These are phyloP conservation scores for Palloptera scutellata DNA, from an alignment of 2,888 invertebrate genomes.

Conservation along the genomic window DNA sequence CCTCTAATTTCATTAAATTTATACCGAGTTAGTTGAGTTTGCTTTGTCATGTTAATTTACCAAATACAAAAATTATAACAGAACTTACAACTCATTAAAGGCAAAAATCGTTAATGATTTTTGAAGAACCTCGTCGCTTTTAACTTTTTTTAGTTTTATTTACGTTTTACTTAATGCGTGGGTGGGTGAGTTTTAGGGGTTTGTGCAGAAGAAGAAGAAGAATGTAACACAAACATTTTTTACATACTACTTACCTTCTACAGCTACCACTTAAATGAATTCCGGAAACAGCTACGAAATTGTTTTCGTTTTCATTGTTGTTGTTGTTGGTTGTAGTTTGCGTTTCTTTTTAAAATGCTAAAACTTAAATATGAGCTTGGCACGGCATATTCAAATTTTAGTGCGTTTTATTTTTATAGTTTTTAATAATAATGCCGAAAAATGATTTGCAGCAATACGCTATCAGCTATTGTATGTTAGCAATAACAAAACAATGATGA, in stretches of 20 bases:
- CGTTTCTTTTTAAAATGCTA: constrained; percentile 23
- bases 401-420: constrained; percentile 48
- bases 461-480: not conserved
- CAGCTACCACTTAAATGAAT: constrained; percentile 24
- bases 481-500: not conserved
- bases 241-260: too few relatives aligned
- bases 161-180: not conserved
- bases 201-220: too few relatives aligned
- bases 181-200: too few relatives aligned
- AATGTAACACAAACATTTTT: too few relatives aligned
- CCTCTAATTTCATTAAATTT: too few relatives aligned
- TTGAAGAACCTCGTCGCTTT: not conserved
- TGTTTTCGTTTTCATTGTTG: constrained; percentile 2
- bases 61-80: not conserved
- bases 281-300: constrained; percentile 21
- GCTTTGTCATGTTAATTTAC: constrained; percentile 2
- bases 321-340: constrained; percentile 9
- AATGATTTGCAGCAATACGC: constrained; percentile 19
- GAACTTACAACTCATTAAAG: constrained; percentile 10
- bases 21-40: not conserved
- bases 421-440: constrained; percentile 47
- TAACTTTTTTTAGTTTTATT: not conserved
- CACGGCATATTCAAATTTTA: constrained; percentile 44
- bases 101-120: constrained; percentile 8
- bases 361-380: constrained; percentile 39